Evolutionary conservation across 2,113 vertebrate genomes (phyloP).

Genomic region (Elephas maximus): DNA sequence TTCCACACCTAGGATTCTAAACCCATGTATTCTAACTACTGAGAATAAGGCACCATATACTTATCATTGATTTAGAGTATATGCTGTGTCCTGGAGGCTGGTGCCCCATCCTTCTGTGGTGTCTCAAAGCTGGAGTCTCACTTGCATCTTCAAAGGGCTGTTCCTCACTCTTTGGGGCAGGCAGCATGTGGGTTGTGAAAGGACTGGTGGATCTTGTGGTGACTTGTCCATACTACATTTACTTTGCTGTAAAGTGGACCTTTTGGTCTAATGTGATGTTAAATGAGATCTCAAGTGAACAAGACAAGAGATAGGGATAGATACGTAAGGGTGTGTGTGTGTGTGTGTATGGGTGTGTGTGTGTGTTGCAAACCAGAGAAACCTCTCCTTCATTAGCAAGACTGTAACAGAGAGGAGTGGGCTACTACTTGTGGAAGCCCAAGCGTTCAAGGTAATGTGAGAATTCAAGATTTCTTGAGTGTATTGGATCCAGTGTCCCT

Average conservation of each 20-base stretch:
- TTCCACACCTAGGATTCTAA: no score
- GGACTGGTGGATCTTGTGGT: background rate
- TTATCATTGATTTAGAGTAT: background rate
- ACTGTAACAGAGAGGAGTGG: background rate
- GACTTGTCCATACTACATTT: background rate
- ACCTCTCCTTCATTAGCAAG: accelerated
- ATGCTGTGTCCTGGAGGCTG: no score
- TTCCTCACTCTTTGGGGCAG: background rate
- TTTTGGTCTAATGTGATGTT: background rate
- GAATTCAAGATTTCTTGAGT: no score
- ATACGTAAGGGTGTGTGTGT: background rate
- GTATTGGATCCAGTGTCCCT: background rate
- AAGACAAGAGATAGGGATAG: background rate
- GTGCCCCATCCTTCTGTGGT: background rate
- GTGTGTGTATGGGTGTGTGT: no score
- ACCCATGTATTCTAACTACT: background rate
- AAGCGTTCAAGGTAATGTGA: accelerated
- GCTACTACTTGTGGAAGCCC: background rate
- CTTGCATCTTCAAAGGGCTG: background rate
- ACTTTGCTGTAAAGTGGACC: background rate
- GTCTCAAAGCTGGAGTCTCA: background rate
- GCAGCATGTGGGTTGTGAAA: background rate
- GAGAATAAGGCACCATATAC: background rate
- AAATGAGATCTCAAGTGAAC: background rate
- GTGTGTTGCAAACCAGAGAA: background rate